These are phyloP conservation scores for Drosophila trapezifrons DNA, from an alignment of 1,140 invertebrate genomes.

Conservation along the genomic window DNA sequence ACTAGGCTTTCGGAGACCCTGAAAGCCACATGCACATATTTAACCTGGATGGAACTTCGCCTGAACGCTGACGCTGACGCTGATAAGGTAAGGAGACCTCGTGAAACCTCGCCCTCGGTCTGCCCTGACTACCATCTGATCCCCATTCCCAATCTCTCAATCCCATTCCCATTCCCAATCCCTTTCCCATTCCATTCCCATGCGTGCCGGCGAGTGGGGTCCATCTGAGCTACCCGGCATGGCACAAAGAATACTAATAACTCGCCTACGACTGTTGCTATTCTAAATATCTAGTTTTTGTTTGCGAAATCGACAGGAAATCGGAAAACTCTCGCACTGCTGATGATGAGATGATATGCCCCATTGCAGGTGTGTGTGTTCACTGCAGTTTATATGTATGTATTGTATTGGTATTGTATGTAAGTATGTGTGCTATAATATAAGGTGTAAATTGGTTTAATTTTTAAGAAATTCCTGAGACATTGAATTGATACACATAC, in stretches of 20 bases:
- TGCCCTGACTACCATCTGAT: slow-evolving; percentile 11
- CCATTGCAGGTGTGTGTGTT: slow-evolving; percentile 17
- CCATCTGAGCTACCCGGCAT: slow-evolving; percentile 21
- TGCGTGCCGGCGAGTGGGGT: slow-evolving; percentile 5
- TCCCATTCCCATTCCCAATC: slow-evolving; percentile 1
- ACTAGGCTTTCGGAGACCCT: slow-evolving; percentile 3
- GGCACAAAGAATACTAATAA: slow-evolving; percentile 63
- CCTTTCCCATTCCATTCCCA: not conserved
- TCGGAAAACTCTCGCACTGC: slow-evolving; percentile 24
- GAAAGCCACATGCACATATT: slow-evolving; percentile 4
- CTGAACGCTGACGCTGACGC: slow-evolving; percentile 51
- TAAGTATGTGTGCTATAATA: slow-evolving; percentile 29
- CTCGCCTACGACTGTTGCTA: slow-evolving; percentile 28
- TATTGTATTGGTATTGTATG: slow-evolving; percentile 16
- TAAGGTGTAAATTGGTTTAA: slow-evolving; percentile 41
- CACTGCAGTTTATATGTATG: slow-evolving; percentile 16
- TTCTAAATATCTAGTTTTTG: slow-evolving; percentile 18
- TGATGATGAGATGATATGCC: slow-evolving; percentile 42
- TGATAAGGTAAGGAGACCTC: slow-evolving; percentile 22
- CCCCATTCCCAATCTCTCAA: slow-evolving; percentile 2
- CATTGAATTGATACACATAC: slow-evolving; percentile 68
- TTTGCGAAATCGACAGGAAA: slow-evolving; percentile 15
- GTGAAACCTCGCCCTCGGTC: slow-evolving; percentile 3
- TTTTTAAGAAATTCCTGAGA: slow-evolving; percentile 80
- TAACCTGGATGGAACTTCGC: slow-evolving; percentile 55